These are phyloP conservation scores for Tinea pellionella DNA, from an alignment of 2,888 invertebrate genomes.

Conservation along the genomic window DNA sequence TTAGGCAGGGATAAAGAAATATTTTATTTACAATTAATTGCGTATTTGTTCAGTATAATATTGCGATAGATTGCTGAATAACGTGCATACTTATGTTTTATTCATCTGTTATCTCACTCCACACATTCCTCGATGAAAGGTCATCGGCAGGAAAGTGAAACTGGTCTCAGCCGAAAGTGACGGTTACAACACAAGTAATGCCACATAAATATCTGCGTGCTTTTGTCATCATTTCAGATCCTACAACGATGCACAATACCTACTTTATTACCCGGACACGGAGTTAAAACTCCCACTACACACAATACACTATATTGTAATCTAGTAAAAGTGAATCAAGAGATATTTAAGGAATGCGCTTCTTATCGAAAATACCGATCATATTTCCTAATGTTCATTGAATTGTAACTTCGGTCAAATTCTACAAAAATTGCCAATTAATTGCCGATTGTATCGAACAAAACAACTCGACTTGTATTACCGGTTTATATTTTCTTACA, in stretches of 20 bases:
- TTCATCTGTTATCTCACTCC: constrained; percentile 48
- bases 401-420: constrained; percentile 5
- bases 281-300: neutral
- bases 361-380: constrained; percentile 8
- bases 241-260: neutral
- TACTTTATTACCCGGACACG: neutral
- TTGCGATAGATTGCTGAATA: neutral
- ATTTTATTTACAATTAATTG: no score
- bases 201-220: constrained; percentile 38
- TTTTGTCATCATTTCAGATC: constrained; percentile 18
- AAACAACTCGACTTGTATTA: neutral
- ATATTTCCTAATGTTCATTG: neutral
- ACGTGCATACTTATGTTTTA: constrained; percentile 33
- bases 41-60: neutral
- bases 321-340: no score
- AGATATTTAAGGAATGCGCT: no score
- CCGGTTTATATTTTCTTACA: constrained; percentile 3
- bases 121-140: constrained; percentile 48
- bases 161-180: constrained; percentile 49
- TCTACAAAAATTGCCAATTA: constrained; percentile 1
- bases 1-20: no score
- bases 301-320: no score
- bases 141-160: constrained; percentile 62
- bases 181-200: constrained; percentile 43
- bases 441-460: neutral